Base-by-base conservation (phyloP, 2,113 vertebrate species). In the Oncorhynchus masou region DNA sequence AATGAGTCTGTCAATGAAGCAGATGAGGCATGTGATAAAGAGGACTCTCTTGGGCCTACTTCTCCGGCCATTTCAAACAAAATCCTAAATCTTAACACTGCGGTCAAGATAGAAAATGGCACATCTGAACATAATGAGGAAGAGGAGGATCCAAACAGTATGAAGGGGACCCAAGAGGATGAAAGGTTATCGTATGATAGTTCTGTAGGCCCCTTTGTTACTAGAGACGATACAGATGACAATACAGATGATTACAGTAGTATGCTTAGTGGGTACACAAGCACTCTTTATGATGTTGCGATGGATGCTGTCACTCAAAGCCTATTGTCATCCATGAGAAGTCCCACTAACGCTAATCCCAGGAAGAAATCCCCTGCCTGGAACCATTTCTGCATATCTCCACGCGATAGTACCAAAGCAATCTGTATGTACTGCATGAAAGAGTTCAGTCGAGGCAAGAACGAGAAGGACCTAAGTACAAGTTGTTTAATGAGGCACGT, bases 361-460 rank as follows among this genome's bases (percentile, higher is more conserved):
- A 91, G 97, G 62, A 99, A 99, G 90, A 99, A 99, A 80, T 99
- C 97, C 4, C 97, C 96, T 19, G 97, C 97, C n/a, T 99, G 97
- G 97, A 97, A 97, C 83, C 97, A 99, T 82, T 99, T 99, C 85
- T 98, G 96, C 88, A 99, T 99, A 92, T 99, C 97, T 6, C 97
- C 97, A 27, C 94, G 96, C 82, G 97, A 99, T 88, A 95, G 94
- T 89, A 99, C 97, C 83, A 99, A 99, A 93, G 97, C 97, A 84
- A 95, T 99, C 89, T 99, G 97, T 89, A 96, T 95, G 89, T 99
- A 99, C 93, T 99, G 97, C 90, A 96, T 99, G 96, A 99, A 98
- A 91, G 97, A 98, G 87, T 99, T 99, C 74, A 99, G 97, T 81
- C 91, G 97, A 24, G 97, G 97, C 49, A 99, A 99, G 89, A 99